Percentiles rank a stretch among this genome's conserved stretches.
These are phyloP conservation scores for Grallaria varia DNA, from an alignment of 2,113 vertebrate genomes.

Conservation along the genomic window DNA sequence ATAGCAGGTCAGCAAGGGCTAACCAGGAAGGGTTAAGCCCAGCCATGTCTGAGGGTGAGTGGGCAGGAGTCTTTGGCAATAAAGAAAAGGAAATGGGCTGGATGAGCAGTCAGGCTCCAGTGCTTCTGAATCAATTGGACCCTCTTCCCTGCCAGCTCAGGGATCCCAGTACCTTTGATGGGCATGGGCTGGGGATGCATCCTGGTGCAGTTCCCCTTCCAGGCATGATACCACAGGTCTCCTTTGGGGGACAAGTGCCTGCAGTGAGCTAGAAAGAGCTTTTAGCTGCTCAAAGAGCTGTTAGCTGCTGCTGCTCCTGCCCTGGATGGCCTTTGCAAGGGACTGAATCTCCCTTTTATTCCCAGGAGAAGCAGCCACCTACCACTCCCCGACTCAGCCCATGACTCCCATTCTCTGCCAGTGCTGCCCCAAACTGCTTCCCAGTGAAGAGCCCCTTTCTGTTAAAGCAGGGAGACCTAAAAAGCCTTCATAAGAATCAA, in stretches of 20 bases:
- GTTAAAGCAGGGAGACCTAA: not conserved
- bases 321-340: not conserved
- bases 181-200: not conserved
- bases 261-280: not conserved
- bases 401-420: not conserved
- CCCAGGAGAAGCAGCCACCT: not conserved
- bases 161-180: not conserved
- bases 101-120: not conserved
- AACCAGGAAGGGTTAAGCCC: not conserved
- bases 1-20: not conserved
- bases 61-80: not conserved
- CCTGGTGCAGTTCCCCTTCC: not conserved
- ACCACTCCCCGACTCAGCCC: not conserved
- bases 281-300: not conserved
- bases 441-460: not conserved
- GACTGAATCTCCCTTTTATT: not conserved
- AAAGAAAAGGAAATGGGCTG: not conserved
- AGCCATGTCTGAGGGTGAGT: fast-evolving
- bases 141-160: not conserved
- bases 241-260: not conserved
- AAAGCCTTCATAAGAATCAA: not conserved
- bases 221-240: not conserved
- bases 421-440: not conserved
- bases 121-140: not conserved
- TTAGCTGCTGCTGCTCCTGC: not conserved